Percentiles rank a stretch among this genome's conserved stretches.
Evolutionary conservation across 64 coral and sea anemone genomes (phyloP).

Genomic region (Montipora sp.): DNA sequence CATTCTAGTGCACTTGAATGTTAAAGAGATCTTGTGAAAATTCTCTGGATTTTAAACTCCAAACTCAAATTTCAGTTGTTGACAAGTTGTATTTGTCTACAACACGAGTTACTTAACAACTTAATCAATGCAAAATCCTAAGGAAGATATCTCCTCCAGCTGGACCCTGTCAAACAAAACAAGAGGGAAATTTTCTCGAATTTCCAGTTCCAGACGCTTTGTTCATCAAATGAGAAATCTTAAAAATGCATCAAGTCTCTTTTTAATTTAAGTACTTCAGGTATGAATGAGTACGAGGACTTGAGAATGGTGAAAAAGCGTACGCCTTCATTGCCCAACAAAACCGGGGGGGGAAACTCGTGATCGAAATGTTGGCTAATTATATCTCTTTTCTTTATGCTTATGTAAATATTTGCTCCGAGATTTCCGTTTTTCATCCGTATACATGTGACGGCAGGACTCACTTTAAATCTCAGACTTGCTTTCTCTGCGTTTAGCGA

Average conservation of each 20-base stretch:
- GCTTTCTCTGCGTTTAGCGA: not conserved
- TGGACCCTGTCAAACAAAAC: not conserved
- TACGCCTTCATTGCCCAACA: no score
- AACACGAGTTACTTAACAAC: no score
- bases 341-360: not conserved
- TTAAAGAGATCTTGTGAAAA: no score
- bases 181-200: not conserved
- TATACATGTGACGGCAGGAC: constrained; percentile 6
- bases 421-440: not conserved
- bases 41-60: no score
- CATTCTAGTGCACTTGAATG: no score
- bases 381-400: not conserved
- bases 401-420: constrained; percentile 37
- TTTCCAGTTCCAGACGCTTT: not conserved
- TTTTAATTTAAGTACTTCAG: no score
- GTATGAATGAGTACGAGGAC: not conserved
- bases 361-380: not conserved
- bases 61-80: not conserved
- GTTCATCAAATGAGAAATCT: not conserved
- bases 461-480: not conserved
- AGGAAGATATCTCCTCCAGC: no score
- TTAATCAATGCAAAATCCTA: no score
- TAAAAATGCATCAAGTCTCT: not conserved
- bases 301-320: not conserved
- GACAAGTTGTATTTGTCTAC: not conserved